Evolutionary conservation across 2,113 vertebrate species (phyloP).

Genomic region (Bungarus multicinctus): DNA sequence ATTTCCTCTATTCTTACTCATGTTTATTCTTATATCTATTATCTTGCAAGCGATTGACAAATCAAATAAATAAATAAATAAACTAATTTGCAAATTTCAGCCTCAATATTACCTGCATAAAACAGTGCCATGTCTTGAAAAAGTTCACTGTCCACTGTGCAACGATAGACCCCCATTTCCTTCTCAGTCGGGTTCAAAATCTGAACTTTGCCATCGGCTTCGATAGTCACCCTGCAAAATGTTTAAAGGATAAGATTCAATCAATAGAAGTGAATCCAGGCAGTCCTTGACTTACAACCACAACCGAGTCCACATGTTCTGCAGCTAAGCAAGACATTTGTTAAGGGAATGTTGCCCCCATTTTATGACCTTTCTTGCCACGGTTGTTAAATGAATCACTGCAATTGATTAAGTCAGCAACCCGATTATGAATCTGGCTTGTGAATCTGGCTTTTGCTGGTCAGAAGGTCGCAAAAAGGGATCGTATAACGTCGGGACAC

Average conservation of each 20-base stretch:
- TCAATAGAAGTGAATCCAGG: neutral
- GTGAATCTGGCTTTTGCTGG: neutral
- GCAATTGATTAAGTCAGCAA: too few relatives aligned
- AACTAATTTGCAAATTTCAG: neutral
- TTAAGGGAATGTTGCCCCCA: neutral
- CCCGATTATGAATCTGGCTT: fast-evolving
- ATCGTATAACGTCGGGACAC: neutral
- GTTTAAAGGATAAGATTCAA: neutral
- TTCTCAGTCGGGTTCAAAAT: conserved; percentile 70
- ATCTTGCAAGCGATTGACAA: too few relatives aligned
- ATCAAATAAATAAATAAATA: too few relatives aligned
- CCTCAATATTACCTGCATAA: conserved; percentile 71
- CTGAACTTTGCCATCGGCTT: conserved; percentile 67
- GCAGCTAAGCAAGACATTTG: neutral
- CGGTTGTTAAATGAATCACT: neutral
- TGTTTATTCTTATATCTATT: too few relatives aligned
- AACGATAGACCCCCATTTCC: conserved; percentile 80
- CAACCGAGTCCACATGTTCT: neutral
- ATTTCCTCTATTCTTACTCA: too few relatives aligned
- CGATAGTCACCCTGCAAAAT: conserved; percentile 71
- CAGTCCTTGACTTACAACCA: neutral
- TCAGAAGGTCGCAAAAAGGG: neutral
- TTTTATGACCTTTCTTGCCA: neutral
- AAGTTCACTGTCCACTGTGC: conserved; percentile 69
- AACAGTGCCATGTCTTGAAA: conserved; percentile 75